Evolutionary conservation across 1,140 invertebrate genomes (phyloP).

Genomic region (Myzus persicae): DNA sequence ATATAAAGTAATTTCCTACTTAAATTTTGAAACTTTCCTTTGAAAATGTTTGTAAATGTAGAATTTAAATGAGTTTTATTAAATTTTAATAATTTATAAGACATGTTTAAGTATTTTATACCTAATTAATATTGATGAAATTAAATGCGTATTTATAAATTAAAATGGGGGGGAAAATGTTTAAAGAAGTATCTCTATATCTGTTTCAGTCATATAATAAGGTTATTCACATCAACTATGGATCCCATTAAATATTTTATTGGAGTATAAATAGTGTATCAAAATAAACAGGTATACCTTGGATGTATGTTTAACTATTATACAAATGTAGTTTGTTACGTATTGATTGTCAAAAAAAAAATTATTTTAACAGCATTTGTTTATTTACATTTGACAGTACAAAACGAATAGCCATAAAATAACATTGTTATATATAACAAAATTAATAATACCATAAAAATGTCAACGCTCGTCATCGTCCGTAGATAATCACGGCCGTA

Average conservation of each 20-base stretch:
- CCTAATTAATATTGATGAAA: constrained; percentile 14
- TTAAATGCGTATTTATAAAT: neutral
- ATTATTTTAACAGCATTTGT: neutral
- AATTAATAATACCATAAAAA: neutral
- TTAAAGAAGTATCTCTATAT: neutral
- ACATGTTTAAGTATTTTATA: constrained; percentile 13
- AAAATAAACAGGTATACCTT: neutral
- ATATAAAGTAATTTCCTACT: constrained; percentile 47
- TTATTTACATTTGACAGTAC: neutral
- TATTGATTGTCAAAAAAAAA: neutral
- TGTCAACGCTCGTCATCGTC: neutral
- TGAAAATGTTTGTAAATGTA: neutral
- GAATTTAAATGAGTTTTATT: neutral
- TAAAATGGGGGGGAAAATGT: neutral
- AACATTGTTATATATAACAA: neutral
- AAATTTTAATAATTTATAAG: constrained; percentile 17
- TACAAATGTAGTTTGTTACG: neutral
- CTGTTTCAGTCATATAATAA: neutral
- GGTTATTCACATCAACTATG: neutral
- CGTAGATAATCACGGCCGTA: constrained; percentile 3
- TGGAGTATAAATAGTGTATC: neutral
- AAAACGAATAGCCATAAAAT: neutral
- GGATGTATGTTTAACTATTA: neutral
- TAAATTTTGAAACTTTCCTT: constrained; percentile 18
- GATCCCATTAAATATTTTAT: neutral